A percentile compares a stretch with the other conserved stretches of the same genome.
Conservation (phyloP, 2,797 vertebrate species). For the Cirrhinus mrigala region DNA sequence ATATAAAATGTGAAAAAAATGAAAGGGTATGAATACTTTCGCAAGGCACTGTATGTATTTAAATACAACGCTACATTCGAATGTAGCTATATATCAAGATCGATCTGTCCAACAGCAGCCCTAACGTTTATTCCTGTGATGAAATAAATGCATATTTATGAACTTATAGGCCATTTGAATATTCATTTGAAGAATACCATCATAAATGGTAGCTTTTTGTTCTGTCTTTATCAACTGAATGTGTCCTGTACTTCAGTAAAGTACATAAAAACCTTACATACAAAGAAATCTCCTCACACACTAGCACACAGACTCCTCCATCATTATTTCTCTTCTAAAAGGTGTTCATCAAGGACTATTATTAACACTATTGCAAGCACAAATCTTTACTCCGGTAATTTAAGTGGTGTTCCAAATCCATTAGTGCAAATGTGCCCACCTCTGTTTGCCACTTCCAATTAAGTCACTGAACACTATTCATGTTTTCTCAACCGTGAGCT, state of each 20-base stretch:
- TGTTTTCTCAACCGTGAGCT: not conserved
- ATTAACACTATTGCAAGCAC: constrained; percentile 9
- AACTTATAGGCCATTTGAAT: not conserved
- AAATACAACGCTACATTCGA: not conserved
- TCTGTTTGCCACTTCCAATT: constrained; percentile 16
- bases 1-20: no score
- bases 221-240: not conserved
- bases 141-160: not conserved
- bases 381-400: constrained; percentile 30
- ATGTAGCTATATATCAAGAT: not conserved
- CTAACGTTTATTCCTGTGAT: not conserved
- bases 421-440: constrained; percentile 34
- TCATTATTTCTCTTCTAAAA: constrained; percentile 26
- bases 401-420: constrained; percentile 29
- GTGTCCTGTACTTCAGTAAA: not conserved
- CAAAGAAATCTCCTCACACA: not conserved
- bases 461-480: constrained; percentile 5
- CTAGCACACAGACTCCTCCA: not conserved
- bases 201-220: not conserved
- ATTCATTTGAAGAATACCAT: not conserved
- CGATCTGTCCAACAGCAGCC: not conserved
- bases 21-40: no score
- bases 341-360: not conserved
- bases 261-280: not conserved
- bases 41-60: not conserved